Evolutionary conservation across 2,113 vertebrate species (phyloP).

Genomic region (Halcyon senegalensis): DNA sequence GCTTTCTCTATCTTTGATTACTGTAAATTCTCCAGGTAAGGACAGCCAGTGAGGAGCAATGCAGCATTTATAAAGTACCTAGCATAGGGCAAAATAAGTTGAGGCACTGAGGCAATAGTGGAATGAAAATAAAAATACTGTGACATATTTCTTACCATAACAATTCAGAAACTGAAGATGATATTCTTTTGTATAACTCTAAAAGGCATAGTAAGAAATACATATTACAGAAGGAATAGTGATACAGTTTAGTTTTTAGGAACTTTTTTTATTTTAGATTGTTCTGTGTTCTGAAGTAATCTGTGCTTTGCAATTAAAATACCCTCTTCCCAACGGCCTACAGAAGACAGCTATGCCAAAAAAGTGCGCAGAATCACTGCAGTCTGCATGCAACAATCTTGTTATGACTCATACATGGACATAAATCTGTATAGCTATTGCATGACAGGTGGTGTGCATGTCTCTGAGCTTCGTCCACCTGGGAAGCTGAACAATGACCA

Average conservation of each 20-base stretch:
- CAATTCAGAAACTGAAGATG: neutral
- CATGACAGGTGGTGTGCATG: neutral
- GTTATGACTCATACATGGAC: neutral
- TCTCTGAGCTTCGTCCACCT: neutral
- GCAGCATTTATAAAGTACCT: neutral
- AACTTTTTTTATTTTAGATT: neutral
- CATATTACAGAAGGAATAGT: neutral
- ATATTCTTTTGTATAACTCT: neutral
- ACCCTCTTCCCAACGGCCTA: neutral
- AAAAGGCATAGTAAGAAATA: neutral
- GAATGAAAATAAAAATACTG: neutral
- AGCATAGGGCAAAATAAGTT: neutral
- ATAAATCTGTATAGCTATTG: neutral
- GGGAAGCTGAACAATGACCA: neutral
- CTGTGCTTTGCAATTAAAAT: neutral
- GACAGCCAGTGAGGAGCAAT: neutral
- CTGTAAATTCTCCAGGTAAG: neutral
- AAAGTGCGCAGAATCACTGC: neutral
- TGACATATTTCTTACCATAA: neutral
- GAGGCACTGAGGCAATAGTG: neutral
- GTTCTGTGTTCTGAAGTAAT: neutral
- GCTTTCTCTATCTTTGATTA: neutral
- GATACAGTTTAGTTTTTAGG: neutral
- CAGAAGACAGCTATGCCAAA: neutral
- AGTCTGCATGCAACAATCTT: neutral